Percentiles rank a stretch among this genome's conserved stretches.
These are phyloP conservation scores for Pelochelys cantorii DNA, from an alignment of 2,797 vertebrate species.

Conservation along the genomic window DNA sequence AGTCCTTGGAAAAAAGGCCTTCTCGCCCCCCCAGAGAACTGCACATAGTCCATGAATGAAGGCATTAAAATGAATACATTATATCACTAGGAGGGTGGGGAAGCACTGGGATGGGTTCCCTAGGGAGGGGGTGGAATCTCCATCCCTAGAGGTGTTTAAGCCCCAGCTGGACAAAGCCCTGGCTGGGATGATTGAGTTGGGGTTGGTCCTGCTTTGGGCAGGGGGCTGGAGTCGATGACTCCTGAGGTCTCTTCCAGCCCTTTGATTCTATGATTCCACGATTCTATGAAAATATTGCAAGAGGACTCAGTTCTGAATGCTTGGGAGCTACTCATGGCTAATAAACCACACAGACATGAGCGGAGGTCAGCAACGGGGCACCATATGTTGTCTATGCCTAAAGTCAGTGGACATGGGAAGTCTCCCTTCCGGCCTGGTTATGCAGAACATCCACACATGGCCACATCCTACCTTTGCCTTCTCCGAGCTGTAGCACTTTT, in stretches of 20 bases:
- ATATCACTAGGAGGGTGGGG: background rate
- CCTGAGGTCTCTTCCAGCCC: no score
- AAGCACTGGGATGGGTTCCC: no score
- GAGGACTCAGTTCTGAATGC: slow-evolving; percentile 22
- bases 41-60: slow-evolving; percentile 50
- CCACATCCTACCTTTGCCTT: slow-evolving; percentile 16
- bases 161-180: no score
- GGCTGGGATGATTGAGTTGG: no score
- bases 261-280: no score
- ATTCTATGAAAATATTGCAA: slow-evolving; percentile 33
- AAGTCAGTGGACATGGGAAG: background rate
- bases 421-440: background rate
- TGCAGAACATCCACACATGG: background rate
- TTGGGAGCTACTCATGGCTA: slow-evolving; percentile 42
- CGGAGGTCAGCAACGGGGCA: slow-evolving; percentile 41
- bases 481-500: background rate
- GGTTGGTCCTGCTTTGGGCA: no score
- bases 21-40: slow-evolving; percentile 62
- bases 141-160: no score
- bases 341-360: slow-evolving; percentile 58
- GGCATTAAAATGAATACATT: slow-evolving; percentile 71
- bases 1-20: slow-evolving; percentile 72
- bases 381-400: background rate
- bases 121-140: no score
- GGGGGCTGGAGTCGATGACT: no score